A percentile compares a stretch with the other conserved stretches of the same genome.
These are phyloP conservation scores for Cyphomyrus plagiostoma DNA, from an alignment of 2,113 vertebrate species.

Conservation along the genomic window DNA sequence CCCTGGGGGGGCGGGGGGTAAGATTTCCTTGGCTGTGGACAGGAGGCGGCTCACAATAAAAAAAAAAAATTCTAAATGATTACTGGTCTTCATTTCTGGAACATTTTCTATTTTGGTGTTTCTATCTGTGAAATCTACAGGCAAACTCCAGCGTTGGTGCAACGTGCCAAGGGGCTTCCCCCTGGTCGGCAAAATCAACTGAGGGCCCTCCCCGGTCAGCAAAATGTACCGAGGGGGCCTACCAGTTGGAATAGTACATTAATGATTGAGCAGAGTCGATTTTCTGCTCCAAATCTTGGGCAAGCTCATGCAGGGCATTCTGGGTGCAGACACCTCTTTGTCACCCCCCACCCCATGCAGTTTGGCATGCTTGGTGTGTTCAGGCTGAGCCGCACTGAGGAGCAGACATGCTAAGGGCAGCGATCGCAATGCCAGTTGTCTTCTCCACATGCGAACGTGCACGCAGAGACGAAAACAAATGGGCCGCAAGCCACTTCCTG, in stretches of 20 bases:
- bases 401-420: slow-evolving; percentile 11
- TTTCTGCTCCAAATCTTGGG: too few species aligned
- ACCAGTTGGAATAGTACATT: background rate
- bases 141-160: background rate
- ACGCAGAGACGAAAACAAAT: slow-evolving; percentile 38
- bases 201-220: background rate
- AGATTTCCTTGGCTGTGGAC: background rate
- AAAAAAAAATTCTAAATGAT: background rate
- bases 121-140: background rate
- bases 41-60: background rate
- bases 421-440: slow-evolving; percentile 8
- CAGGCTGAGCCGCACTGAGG: background rate
- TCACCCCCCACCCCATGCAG: background rate
- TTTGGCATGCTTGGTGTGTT: background rate
- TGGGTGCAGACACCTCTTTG: background rate
- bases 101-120: background rate
- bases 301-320: background rate
- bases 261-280: background rate
- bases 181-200: background rate
- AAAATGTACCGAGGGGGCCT: background rate
- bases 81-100: background rate
- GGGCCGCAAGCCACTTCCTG: slow-evolving; percentile 59
- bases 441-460: slow-evolving; percentile 14
- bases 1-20: background rate
- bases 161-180: background rate